phyloP scores from a whole-genome alignment of 2,113 vertebrate species.

The Tachycineta bicolor region DNA sequence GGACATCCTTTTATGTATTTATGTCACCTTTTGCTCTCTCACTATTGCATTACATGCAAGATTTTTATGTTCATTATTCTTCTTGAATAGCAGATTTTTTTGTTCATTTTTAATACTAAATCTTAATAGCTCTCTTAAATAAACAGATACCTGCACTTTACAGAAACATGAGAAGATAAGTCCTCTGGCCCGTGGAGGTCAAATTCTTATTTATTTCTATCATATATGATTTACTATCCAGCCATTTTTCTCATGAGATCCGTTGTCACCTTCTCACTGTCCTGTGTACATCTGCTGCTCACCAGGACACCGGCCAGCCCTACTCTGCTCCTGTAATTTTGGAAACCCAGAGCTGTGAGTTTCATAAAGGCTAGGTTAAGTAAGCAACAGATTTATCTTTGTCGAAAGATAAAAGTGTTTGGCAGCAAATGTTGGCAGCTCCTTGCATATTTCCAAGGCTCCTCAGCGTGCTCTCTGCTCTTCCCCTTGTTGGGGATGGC shows the following conservation, averaged over 20 bases:
- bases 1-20: neutral
- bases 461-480: neutral
- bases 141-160: constrained; percentile 40
- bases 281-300: neutral
- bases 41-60: neutral
- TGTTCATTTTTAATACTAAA: neutral
- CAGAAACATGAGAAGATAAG: neutral
- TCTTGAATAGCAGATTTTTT: neutral
- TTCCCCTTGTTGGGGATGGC: neutral
- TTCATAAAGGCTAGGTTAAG: constrained; percentile 43
- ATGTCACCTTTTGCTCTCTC: neutral
- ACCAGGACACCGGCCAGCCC: neutral
- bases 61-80: neutral
- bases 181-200: neutral
- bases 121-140: neutral
- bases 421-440: constrained; percentile 31
- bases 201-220: neutral
- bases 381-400: constrained; percentile 53
- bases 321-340: constrained; percentile 9
- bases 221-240: neutral
- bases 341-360: constrained; percentile 18
- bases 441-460: constrained; percentile 15
- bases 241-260: neutral
- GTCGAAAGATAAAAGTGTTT: constrained; percentile 52
- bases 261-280: neutral